phyloP scores from a whole-genome alignment of 2,888 invertebrate species.

The Terebella lapidaria region DNA sequence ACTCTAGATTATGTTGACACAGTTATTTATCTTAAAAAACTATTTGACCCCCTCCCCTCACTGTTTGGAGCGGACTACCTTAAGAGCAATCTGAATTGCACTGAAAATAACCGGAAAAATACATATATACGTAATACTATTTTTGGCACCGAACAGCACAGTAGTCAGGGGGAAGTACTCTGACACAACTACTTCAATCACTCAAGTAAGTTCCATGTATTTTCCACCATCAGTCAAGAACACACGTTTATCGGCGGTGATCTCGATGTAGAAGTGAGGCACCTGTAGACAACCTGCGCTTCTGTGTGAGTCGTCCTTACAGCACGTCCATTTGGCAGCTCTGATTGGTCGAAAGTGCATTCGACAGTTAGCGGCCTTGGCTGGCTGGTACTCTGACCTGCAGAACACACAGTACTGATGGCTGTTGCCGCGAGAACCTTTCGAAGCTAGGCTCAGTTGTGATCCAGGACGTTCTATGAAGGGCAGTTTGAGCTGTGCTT shows the following conservation, averaged over 20 bases:
- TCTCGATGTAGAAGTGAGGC: constrained; percentile 25
- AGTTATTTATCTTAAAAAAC: too few relatives aligned
- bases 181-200: too few relatives aligned
- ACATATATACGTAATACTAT: too few relatives aligned
- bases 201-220: constrained; percentile 20
- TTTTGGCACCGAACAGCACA: too few relatives aligned
- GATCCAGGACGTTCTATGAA: constrained; percentile 15
- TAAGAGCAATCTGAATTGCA: too few relatives aligned
- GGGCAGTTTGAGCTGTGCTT: constrained; percentile 10
- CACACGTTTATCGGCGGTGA: constrained; percentile 20
- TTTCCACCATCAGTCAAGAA: constrained; percentile 23
- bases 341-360: constrained; percentile 21
- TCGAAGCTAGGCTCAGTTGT: constrained; percentile 5
- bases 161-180: too few relatives aligned
- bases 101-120: too few relatives aligned
- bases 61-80: too few relatives aligned
- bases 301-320: constrained; percentile 22
- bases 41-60: too few relatives aligned
- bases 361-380: constrained; percentile 16
- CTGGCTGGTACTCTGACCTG: constrained; percentile 17
- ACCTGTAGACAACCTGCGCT: constrained; percentile 22
- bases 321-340: constrained; percentile 24
- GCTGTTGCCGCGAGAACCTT: background rate
- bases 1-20: too few relatives aligned
- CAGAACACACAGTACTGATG: constrained; percentile 25